A percentile compares a stretch with the other conserved stretches of the same genome.
phyloP scores from a whole-genome alignment of 2,888 invertebrate genomes.

The Parascotia fuliginaria region DNA sequence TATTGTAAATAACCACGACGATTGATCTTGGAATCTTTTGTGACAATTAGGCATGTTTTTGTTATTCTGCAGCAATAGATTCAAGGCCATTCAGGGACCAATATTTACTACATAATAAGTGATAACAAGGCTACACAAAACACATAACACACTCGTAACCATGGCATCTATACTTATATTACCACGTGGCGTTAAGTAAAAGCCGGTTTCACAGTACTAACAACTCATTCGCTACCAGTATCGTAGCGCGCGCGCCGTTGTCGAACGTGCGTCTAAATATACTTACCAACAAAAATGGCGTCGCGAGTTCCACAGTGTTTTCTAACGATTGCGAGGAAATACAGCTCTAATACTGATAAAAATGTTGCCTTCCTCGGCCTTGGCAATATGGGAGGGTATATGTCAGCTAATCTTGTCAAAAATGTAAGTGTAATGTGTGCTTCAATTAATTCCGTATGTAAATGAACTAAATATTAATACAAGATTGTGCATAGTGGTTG shows the following conservation, averaged over 20 bases:
- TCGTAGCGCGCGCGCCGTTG: constrained; percentile 69
- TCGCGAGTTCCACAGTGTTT: constrained; percentile 70
- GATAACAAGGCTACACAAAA: too few relatives aligned
- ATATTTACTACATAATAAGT: too few relatives aligned
- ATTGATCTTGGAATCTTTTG: too few relatives aligned
- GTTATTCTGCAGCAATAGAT: too few relatives aligned
- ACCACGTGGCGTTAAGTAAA: too few relatives aligned
- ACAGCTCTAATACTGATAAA: constrained; percentile 74
- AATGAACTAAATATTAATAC: background rate
- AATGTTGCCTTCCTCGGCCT: constrained; percentile 97
- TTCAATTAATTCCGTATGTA: background rate
- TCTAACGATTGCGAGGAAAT: constrained; percentile 62
- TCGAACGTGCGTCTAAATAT: constrained; percentile 45
- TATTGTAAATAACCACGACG: too few relatives aligned
- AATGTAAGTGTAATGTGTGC: constrained; percentile 83
- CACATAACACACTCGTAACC: too few relatives aligned
- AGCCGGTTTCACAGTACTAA: too few relatives aligned
- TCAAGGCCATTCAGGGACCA: too few relatives aligned
- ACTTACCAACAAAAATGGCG: constrained; percentile 75
- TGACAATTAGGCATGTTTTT: too few relatives aligned
- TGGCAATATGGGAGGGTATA: constrained; percentile 98
- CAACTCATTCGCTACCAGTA: constrained; percentile 52
- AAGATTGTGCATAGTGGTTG: too few relatives aligned
- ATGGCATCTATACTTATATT: too few relatives aligned
- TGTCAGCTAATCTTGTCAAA: constrained; percentile 96